phyloP scores from a whole-genome alignment of 2,888 invertebrate genomes.

The Idaea dimidiata region DNA sequence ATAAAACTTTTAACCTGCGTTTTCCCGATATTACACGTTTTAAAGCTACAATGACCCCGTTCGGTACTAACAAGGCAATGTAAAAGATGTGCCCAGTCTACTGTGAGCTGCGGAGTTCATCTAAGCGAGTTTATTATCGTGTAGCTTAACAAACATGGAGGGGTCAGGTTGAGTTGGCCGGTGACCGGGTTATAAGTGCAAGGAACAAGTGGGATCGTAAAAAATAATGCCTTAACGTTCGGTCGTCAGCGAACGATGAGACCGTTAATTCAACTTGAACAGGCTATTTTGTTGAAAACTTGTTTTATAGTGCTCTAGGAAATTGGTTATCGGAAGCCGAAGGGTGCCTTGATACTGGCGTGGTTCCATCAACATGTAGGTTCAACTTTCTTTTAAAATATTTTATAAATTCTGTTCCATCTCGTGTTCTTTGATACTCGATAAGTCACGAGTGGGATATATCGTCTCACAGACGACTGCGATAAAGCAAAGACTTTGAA shows the following conservation, averaged over 20 bases:
- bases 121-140: conserved; percentile 4
- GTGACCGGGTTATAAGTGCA: conserved; percentile 35
- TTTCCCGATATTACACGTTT: conserved; percentile 32
- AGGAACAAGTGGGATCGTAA: conserved; percentile 47
- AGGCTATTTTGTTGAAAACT: conserved; percentile 16
- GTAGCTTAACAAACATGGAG: conserved; percentile 14
- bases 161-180: conserved; percentile 29
- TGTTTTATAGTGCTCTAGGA: conserved; percentile 4
- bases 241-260: conserved; percentile 25
- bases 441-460: not conserved
- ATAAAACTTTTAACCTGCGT: conserved; percentile 20
- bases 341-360: not conserved
- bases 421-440: not conserved
- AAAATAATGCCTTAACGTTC: conserved; percentile 40
- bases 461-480: not conserved
- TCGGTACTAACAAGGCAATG: conserved; percentile 33
- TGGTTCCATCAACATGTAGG: not conserved
- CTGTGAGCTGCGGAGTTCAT: conserved; percentile 19
- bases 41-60: conserved; percentile 29
- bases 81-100: conserved; percentile 21
- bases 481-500: not conserved
- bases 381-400: not conserved
- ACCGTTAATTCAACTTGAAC: conserved; percentile 29
- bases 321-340: not conserved
- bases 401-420: not conserved